These are phyloP conservation scores for Liopterus haemorrhoidalis DNA, from an alignment of 2,888 invertebrate species.

Conservation along the genomic window DNA sequence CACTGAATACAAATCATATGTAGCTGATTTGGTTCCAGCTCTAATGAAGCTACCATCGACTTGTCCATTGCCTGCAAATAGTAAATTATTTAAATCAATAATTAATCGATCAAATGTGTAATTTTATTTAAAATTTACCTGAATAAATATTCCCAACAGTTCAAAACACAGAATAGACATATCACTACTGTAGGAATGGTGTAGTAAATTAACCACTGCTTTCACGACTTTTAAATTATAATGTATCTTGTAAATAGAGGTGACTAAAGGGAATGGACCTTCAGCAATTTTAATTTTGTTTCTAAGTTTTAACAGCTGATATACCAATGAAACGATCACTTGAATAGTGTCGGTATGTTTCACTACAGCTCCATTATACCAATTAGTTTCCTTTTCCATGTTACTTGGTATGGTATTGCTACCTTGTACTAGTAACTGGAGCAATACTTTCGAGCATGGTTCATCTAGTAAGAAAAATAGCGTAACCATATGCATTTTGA, in stretches of 20 bases:
- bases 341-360: constrained; percentile 54
- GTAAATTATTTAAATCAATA: constrained; percentile 1
- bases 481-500: constrained; percentile 26
- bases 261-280: constrained; percentile 16
- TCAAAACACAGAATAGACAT: constrained; percentile 67
- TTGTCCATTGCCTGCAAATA: constrained; percentile 62
- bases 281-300: constrained; percentile 38
- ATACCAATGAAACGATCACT: constrained; percentile 54
- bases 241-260: constrained; percentile 56
- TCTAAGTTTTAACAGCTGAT: constrained; percentile 54
- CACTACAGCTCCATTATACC: constrained; percentile 54
- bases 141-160: constrained; percentile 62
- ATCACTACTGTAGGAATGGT: constrained; percentile 67
- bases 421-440: constrained; percentile 49
- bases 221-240: constrained; percentile 56
- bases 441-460: constrained; percentile 53
- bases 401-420: constrained; percentile 56
- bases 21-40: constrained; percentile 74
- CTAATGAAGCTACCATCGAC: constrained; percentile 73
- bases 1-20: constrained; percentile 69
- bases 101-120: background rate
- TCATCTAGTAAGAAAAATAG: constrained; percentile 44
- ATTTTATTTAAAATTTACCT: constrained; percentile 40
- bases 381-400: constrained; percentile 63
- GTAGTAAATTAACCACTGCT: constrained; percentile 65